These are phyloP conservation scores for Pempheris klunzingeri DNA, from an alignment of 2,797 vertebrate genomes.

Conservation along the genomic window DNA sequence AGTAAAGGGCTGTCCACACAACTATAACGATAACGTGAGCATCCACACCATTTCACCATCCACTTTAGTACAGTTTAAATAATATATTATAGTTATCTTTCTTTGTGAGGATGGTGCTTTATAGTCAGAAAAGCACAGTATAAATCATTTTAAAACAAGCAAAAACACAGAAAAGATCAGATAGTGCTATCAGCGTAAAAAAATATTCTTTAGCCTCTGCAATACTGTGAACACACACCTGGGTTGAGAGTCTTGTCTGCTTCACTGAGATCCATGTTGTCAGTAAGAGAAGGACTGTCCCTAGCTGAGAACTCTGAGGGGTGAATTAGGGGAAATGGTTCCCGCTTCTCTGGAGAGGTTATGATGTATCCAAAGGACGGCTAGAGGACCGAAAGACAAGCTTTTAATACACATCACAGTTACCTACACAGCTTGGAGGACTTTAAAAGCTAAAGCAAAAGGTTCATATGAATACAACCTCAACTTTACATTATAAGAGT, in stretches of 20 bases:
- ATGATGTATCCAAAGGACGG: constrained; percentile 98
- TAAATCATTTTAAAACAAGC: not conserved
- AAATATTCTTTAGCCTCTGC: not conserved
- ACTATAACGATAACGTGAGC: no score
- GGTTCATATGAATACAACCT: not conserved
- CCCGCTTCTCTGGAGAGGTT: constrained; percentile 93
- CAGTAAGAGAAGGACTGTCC: constrained; percentile 68
- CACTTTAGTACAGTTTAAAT: no score
- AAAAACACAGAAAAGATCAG: not conserved
- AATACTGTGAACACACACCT: constrained; percentile 82
- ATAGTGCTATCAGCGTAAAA: not conserved
- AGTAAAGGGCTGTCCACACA: no score
- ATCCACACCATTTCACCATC: no score
- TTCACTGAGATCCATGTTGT: constrained; percentile 76
- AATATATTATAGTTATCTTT: no score
- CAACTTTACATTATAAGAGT: not conserved
- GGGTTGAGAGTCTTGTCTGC: constrained; percentile 82
- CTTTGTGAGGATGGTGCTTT: no score
- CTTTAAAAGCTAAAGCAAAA: not conserved
- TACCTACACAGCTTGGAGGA: not conserved
- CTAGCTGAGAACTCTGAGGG: constrained; percentile 83
- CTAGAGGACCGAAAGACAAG: constrained; percentile 75
- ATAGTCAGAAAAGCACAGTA: not conserved
- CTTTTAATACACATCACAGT: not conserved
- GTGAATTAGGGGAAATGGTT: constrained; percentile 91